Base-by-base conservation (phyloP, 2,113 vertebrate genomes). In the sheep (Ovis aries) region DNA sequence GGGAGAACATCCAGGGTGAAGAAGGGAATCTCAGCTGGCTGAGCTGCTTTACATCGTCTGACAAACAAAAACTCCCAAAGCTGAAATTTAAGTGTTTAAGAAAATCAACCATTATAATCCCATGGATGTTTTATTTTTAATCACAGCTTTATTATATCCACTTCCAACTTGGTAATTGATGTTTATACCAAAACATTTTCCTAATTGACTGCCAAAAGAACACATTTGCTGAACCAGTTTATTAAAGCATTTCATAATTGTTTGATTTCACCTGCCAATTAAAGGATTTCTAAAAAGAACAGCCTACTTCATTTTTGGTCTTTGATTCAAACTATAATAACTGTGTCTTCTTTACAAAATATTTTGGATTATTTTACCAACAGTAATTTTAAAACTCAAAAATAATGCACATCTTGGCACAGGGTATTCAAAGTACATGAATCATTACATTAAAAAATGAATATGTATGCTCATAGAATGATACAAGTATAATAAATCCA, bases 1-100 rank as follows among this genome's bases (percentile, higher is more conserved):
- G 99, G 99, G 88, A 99, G 98, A 40, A 99, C 99, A 99, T 99
- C 95, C 33, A 59, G 25, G 48, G 77, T 59, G 9, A 9, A 59
- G 7, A n/a, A 10, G 40, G n/a, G 36, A 36, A 45, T 8, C 8
- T 33, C 15, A 0, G 1, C 2, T 57, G 29, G 85, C 40, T 36
- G n/a, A 71, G n/a, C n/a, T 71, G n/a, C 10, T 11, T 45, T 15
- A 5, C 2, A 3, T 1, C 1, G 1, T 31, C 16, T n/a, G 17
- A 8, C 21, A 40, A 52, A 64, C 64, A 80, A n/a, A 48, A 36
- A 25, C 33, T 14, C 59, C 52, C 5, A 0, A 87, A 9, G 31
- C 52, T 15, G 53, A 57, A 89, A 74, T 19, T 59, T 8, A 59
- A 6, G 40, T 1, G 3, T 14, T 16, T 50, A 29, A 29, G 16